A percentile compares a stretch with the other conserved stretches of the same genome.
Evolutionary conservation across 2,113 vertebrate genomes (phyloP).

Genomic region (Pachyramphus minor): DNA sequence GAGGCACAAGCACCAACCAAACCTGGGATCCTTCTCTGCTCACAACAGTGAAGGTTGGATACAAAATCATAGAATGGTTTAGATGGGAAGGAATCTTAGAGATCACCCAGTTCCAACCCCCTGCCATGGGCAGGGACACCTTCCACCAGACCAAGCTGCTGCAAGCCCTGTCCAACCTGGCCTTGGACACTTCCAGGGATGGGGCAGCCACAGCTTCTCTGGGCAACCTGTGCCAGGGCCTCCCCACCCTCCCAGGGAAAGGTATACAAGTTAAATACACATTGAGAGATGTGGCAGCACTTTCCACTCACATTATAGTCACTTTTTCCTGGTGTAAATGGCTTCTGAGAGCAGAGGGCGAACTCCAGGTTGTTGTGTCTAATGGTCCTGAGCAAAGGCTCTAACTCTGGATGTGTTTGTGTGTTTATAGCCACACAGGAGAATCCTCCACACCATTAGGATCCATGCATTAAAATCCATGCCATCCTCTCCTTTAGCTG

Average conservation of each 20-base stretch:
- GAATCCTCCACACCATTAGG: not conserved
- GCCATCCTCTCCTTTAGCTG: not conserved
- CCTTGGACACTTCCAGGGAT: not conserved
- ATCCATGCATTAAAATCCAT: not conserved
- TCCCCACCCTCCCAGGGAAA: rapidly evolving
- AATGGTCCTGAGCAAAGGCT: not conserved
- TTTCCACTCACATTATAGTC: not conserved
- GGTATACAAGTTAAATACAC: not conserved
- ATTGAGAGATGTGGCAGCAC: not conserved
- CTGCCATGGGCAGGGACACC: not conserved
- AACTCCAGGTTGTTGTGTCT: not conserved
- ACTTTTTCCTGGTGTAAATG: not conserved
- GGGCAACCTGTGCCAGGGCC: not conserved
- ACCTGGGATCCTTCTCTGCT: not conserved
- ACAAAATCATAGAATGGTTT: not conserved
- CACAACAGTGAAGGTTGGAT: not conserved
- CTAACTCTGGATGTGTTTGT: not conserved
- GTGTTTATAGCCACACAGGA: not conserved
- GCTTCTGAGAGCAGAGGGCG: not conserved
- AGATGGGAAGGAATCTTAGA: not conserved
- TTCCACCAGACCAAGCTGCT: rapidly evolving
- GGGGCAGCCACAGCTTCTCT: not conserved
- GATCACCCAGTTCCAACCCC: not conserved
- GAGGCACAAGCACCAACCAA: not conserved
- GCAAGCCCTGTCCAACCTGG: rapidly evolving